Base-by-base conservation (phyloP, 2,888 invertebrate species). In the Oscheius sp. region DNA sequence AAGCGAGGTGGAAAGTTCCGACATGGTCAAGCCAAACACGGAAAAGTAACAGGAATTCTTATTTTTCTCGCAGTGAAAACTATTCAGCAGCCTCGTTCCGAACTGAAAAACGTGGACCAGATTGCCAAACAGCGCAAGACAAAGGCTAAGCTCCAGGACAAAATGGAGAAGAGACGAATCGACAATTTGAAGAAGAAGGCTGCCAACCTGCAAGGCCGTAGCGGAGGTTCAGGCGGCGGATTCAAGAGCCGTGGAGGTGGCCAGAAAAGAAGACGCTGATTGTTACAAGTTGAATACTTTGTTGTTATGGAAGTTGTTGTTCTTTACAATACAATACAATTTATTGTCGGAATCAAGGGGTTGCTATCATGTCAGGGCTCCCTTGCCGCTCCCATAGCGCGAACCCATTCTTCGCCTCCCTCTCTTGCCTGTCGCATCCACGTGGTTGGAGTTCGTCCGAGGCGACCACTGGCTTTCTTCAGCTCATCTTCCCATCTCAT, bases 81-180 rank as follows among this genome's bases (percentile, higher is more conserved):
- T 13, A 35, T 72, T 51, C 62, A 72, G 37, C 76, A 73, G 51
- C 75, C 75, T 32, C 74, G 75, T 63, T 79, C 79, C 59, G 82
- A 82, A 35, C 42, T 82, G 48, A 82, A 79, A 73, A 80, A 76
- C 51, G 74, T 66, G 65, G 79, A 77, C 33, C 80, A 81, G 72
- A 81, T 81, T 66, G 32, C 75, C 57, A 81, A 79, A 76, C 79
- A 76, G 37, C 79, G 88, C 13, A 76, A 76, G 50, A 80, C 81
- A 73, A 82, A 82, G 74, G 81, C 80, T 57, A 76, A 80, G 37
- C 80, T 85, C 13, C 81, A 85, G 37, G 78, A 81, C 55, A 88
- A 84, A 75, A 87, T 88, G 79, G 76, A 79, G 63, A 78, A 77
- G 59, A 68, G 79, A 47, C 70, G 77, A 55, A 74, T 76, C 47